A percentile compares a stretch with the other conserved stretches of the same genome.
Evolutionary conservation across 2,888 invertebrate species (phyloP).

Genomic region (Dysmachus trigonus): DNA sequence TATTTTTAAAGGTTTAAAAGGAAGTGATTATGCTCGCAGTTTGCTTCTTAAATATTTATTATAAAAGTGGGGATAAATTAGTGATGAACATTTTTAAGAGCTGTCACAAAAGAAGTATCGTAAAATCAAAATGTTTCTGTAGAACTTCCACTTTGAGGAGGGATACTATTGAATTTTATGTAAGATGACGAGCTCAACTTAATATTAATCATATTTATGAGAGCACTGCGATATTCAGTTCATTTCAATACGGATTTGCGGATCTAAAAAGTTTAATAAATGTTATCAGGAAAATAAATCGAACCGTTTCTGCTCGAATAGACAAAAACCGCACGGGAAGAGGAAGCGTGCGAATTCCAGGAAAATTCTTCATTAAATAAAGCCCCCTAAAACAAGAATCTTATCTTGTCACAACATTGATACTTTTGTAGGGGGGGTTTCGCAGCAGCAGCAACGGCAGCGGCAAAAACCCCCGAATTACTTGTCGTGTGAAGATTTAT

Average conservation of each 20-base stretch:
- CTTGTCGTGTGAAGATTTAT: constrained; percentile 13
- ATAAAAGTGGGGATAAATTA: not conserved
- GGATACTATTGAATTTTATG: not conserved
- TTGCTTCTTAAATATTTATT: not conserved
- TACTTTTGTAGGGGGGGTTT: not conserved
- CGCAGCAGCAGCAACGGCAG: not conserved
- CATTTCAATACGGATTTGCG: no score
- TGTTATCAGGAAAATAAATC: not conserved
- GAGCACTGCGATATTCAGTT: not conserved
- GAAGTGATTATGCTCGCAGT: not conserved
- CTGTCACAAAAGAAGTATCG: not conserved
- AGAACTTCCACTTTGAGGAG: not conserved
- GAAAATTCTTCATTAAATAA: not conserved
- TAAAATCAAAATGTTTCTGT: not conserved
- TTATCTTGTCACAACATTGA: constrained; percentile 9
- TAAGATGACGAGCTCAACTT: not conserved
- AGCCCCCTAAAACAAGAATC: not conserved
- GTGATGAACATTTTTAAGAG: not conserved
- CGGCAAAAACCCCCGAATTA: not conserved
- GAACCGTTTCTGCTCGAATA: not conserved
- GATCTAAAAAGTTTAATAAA: not conserved
- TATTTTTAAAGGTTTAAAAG: not conserved
- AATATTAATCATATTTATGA: not conserved
- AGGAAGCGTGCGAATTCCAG: not conserved
- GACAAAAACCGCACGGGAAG: not conserved